phyloP scores from a whole-genome alignment of 2,113 vertebrate species.

The Alethe castanea region DNA sequence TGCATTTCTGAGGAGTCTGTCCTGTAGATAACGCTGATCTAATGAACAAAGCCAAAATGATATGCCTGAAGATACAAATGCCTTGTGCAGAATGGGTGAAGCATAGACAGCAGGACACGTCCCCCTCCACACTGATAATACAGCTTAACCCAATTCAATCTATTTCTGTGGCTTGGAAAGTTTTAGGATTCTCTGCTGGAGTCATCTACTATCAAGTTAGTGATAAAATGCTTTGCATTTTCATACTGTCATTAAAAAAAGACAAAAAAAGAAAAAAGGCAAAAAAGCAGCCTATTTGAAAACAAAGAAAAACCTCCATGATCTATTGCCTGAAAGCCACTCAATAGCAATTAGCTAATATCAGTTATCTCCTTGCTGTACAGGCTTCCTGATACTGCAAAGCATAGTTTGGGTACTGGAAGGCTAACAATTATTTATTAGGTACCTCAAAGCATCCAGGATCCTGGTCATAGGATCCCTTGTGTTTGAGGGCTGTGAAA shows the following conservation, averaged over 20 bases:
- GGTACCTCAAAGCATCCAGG: background rate
- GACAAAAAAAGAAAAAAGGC: background rate
- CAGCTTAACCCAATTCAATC: background rate
- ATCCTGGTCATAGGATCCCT: background rate
- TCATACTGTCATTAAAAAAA: background rate
- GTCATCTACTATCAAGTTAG: background rate
- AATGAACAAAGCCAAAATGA: background rate
- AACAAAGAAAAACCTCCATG: background rate
- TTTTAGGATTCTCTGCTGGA: background rate
- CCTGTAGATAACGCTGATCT: background rate
- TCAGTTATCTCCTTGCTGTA: background rate
- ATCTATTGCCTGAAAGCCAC: background rate
- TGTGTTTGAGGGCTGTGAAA: background rate
- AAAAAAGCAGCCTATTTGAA: background rate
- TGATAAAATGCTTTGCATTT: background rate
- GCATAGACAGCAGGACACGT: background rate
- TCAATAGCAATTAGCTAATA: background rate
- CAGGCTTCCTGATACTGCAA: background rate
- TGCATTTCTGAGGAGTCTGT: background rate
- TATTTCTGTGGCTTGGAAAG: background rate
- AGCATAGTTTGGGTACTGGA: background rate
- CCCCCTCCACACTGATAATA: background rate
- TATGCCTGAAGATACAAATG: background rate
- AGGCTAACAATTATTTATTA: slow-evolving; percentile 15
- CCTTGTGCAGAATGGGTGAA: background rate